Conservation (phyloP, 2,888 invertebrate genomes). For the Acrocyrtus sp. region DNA sequence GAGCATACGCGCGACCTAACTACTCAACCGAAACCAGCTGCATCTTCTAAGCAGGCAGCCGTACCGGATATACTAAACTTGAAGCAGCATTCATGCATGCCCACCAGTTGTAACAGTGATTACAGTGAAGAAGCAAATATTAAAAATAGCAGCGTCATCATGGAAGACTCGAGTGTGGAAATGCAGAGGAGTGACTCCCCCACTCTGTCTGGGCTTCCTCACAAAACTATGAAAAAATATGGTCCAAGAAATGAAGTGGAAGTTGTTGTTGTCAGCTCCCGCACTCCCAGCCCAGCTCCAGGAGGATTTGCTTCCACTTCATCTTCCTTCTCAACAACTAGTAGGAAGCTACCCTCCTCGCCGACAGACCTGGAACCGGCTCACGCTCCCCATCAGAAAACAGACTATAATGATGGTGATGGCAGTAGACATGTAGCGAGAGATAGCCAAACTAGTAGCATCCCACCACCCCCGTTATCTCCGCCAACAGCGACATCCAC, state of each 20-base stretch:
- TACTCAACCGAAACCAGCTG: slow-evolving; percentile 1
- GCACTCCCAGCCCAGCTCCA: slow-evolving; percentile 61
- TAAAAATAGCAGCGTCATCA: slow-evolving; percentile 6
- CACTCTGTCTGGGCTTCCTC: slow-evolving; percentile 49
- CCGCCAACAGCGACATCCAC: slow-evolving; percentile 36
- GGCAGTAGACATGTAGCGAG: slow-evolving; percentile 20
- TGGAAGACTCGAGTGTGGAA: slow-evolving; percentile 32
- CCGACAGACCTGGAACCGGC: slow-evolving; percentile 3
- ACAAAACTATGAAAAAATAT: slow-evolving; percentile 60
- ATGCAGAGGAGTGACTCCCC: slow-evolving; percentile 51
- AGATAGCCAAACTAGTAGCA: slow-evolving; percentile 38
- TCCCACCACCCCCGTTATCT: slow-evolving; percentile 46
- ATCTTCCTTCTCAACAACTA: slow-evolving; percentile 35
- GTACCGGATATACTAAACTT: slow-evolving; percentile 41
- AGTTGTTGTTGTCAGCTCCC: slow-evolving; percentile 61
- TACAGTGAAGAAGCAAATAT: slow-evolving; percentile 15
- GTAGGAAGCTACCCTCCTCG: slow-evolving; percentile 48
- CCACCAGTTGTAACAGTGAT: background rate
- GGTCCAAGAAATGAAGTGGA: slow-evolving; percentile 62
- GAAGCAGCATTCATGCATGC: slow-evolving; percentile 30
- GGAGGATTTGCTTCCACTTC: slow-evolving; percentile 41
- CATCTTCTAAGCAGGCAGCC: slow-evolving; percentile 8
- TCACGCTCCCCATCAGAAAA: background rate
- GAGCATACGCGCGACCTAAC: slow-evolving; percentile 35
- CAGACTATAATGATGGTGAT: slow-evolving; percentile 6